Conservation (phyloP, 2,888 invertebrate genomes). For the Sarcophaga carnaria region DNA sequence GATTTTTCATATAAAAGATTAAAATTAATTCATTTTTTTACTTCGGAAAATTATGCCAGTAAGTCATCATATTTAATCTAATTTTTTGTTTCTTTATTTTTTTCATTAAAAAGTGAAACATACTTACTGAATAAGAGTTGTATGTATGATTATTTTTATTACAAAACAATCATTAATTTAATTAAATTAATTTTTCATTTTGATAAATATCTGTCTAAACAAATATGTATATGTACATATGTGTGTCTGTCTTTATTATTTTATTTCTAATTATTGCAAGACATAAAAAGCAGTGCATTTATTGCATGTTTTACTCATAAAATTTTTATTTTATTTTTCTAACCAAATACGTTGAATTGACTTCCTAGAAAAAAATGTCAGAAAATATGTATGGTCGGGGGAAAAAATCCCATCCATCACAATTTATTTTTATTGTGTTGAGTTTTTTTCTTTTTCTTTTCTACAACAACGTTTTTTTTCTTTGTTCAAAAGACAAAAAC, state of each 20-base stretch:
- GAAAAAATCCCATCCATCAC: conserved; percentile 59
- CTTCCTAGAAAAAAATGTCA: conserved; percentile 51
- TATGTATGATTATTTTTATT: neutral
- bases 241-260: neutral
- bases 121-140: neutral
- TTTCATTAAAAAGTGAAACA: neutral
- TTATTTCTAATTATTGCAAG: neutral
- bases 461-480: conserved; percentile 14
- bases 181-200: neutral
- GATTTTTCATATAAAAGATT: no score
- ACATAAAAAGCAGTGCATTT: neutral
- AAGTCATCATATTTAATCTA: no score
- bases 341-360: conserved; percentile 26
- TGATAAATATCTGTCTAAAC: neutral
- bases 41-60: no score
- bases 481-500: conserved; percentile 26
- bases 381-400: neutral
- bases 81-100: neutral
- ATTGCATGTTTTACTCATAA: neutral
- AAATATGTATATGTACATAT: neutral
- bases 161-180: neutral
- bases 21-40: no score
- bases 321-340: neutral
- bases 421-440: conserved; percentile 28
- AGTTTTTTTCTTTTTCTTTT: neutral